These are phyloP conservation scores for Hydrolagus affinis DNA, from an alignment of 2,113 vertebrate species.

Conservation along the genomic window DNA sequence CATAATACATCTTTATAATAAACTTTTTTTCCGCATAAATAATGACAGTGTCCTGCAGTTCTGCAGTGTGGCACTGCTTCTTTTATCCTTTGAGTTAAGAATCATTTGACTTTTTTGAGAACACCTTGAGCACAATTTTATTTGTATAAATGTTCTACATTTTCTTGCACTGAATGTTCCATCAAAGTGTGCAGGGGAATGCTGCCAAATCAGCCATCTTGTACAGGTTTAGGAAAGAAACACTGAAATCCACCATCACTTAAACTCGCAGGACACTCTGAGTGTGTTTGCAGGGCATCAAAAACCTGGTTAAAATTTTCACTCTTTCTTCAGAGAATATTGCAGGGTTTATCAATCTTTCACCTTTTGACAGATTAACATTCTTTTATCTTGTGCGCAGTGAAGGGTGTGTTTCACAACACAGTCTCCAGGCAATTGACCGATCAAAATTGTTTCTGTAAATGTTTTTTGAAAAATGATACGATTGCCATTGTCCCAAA, in stretches of 20 bases:
- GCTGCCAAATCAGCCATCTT: slow-evolving; percentile 6
- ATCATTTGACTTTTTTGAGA: background rate
- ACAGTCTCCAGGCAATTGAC: background rate
- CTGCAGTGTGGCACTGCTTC: background rate
- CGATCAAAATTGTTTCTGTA: background rate
- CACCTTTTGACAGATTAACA: background rate
- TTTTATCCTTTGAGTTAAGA: background rate
- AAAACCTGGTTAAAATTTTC: slow-evolving; percentile 15
- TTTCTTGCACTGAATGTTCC: background rate
- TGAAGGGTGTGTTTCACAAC: background rate
- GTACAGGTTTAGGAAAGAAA: slow-evolving; percentile 17
- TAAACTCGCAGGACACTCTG: background rate
- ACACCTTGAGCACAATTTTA: background rate
- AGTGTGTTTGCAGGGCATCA: background rate
- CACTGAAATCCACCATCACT: background rate
- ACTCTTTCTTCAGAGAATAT: background rate
- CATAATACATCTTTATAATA: background rate
- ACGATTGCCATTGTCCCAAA: background rate
- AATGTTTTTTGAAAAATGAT: background rate
- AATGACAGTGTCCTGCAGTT: background rate
- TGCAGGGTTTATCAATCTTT: background rate
- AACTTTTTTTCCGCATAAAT: background rate
- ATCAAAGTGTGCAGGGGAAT: background rate
- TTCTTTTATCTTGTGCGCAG: background rate
- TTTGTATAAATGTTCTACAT: background rate